phyloP scores from a whole-genome alignment of 2,888 invertebrate genomes.

The Panopea generosa region DNA sequence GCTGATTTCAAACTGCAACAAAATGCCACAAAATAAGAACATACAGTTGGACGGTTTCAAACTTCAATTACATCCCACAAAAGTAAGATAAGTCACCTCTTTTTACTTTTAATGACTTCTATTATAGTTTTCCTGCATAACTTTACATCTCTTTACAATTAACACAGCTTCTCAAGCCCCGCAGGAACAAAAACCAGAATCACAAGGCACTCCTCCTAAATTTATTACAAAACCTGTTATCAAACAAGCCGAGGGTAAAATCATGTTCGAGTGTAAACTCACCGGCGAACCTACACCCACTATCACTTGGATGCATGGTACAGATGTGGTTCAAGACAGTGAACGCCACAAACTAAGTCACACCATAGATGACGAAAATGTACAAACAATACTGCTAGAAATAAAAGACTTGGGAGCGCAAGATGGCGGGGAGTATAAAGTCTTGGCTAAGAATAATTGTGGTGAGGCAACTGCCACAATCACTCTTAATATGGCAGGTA shows the following conservation, averaged over 20 bases:
- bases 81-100: no score
- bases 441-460: constrained; percentile 95
- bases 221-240: constrained; percentile 99
- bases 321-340: constrained; percentile 92
- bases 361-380: constrained; percentile 86
- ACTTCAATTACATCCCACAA: no score
- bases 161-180: no score
- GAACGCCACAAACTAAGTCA: constrained; percentile 89
- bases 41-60: no score
- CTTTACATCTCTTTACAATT: no score
- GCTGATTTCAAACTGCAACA: no score
- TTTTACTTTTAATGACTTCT: no score
- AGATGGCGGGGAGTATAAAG: constrained; percentile 96
- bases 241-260: constrained; percentile 95
- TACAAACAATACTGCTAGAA: constrained; percentile 94
- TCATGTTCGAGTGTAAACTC: constrained; percentile 87
- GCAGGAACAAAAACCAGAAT: constrained; percentile 48
- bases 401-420: constrained; percentile 91
- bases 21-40: no score
- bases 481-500: constrained; percentile 89
- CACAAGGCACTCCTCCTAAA: constrained; percentile 88
- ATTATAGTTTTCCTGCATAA: no score
- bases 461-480: constrained; percentile 98
- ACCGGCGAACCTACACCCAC: constrained; percentile 89
- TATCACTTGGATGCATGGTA: constrained; percentile 97